Evolutionary conservation across 2,888 invertebrate genomes (phyloP).

Genomic region (Chymomyza procnemis): DNA sequence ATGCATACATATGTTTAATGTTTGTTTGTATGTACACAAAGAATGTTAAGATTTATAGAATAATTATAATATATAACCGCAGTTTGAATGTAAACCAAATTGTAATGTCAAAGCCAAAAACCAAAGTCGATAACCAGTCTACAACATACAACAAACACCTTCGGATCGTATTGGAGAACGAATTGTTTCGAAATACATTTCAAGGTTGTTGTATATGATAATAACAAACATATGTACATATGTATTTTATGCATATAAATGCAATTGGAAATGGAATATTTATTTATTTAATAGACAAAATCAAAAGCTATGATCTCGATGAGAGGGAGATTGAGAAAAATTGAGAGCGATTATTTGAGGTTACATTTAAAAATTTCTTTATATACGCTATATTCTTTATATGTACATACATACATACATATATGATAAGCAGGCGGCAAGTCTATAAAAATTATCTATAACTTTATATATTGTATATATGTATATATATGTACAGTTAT

Average conservation of each 20-base stretch:
- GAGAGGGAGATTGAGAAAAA: no score
- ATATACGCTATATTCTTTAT: not conserved
- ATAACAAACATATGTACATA: not conserved
- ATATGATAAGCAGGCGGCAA: no score
- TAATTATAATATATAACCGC: not conserved
- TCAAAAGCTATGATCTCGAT: not conserved
- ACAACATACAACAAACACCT: constrained; percentile 25
- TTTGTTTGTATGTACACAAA: no score
- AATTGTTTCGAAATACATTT: constrained; percentile 37
- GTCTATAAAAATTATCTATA: no score
- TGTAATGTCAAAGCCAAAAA: not conserved
- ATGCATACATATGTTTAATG: no score
- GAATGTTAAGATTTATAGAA: no score
- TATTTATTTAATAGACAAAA: not conserved
- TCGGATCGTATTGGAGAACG: constrained; percentile 21
- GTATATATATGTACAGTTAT: not conserved
- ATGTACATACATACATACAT: not conserved
- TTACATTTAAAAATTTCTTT: not conserved
- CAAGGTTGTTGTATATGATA: constrained; percentile 50
- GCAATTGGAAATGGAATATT: not conserved
- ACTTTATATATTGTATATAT: not conserved
- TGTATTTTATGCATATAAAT: no score
- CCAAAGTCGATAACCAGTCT: constrained; percentile 4
- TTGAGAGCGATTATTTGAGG: not conserved
- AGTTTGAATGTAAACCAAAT: not conserved